Conservation (phyloP, 2,888 invertebrate genomes). For the Neoitamus cyanurus region DNA sequence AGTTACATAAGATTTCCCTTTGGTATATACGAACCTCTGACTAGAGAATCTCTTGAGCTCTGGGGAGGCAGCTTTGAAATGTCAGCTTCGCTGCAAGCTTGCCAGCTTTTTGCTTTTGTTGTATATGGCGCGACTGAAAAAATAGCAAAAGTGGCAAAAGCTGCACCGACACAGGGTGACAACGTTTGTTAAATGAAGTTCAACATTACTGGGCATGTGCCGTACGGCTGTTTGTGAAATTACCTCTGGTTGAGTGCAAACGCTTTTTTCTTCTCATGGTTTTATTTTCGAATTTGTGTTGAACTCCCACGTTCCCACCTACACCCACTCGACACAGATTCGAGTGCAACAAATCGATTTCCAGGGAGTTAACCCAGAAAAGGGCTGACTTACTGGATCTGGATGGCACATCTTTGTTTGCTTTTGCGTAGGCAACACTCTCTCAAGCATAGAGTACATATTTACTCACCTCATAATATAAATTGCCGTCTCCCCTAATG, state of each 20-base stretch:
- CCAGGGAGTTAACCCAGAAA: conserved; percentile 39
- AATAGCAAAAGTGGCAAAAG: background rate
- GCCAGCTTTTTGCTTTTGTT: background rate
- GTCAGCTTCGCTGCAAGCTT: background rate
- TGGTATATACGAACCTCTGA: background rate
- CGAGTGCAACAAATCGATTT: conserved; percentile 34
- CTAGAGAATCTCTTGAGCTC: background rate
- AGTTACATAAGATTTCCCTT: background rate
- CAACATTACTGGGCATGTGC: conserved; percentile 23
- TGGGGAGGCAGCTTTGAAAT: too few relatives aligned
- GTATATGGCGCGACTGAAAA: background rate
- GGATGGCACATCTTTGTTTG: background rate
- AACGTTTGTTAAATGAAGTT: background rate
- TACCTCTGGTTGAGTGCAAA: background rate
- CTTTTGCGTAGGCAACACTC: background rate
- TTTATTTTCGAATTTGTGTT: background rate
- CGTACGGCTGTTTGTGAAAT: background rate
- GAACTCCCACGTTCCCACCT: background rate
- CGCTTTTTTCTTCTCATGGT: background rate
- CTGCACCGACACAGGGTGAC: background rate
- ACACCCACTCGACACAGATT: conserved; percentile 42
- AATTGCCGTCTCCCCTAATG: background rate
- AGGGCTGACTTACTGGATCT: conserved; percentile 23
- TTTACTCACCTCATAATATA: background rate
- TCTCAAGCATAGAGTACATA: background rate